Percentiles rank a stretch among this genome's conserved stretches.
These are phyloP conservation scores for Listronotus oregonensis DNA, from an alignment of 1,140 invertebrate genomes.

Conservation along the genomic window DNA sequence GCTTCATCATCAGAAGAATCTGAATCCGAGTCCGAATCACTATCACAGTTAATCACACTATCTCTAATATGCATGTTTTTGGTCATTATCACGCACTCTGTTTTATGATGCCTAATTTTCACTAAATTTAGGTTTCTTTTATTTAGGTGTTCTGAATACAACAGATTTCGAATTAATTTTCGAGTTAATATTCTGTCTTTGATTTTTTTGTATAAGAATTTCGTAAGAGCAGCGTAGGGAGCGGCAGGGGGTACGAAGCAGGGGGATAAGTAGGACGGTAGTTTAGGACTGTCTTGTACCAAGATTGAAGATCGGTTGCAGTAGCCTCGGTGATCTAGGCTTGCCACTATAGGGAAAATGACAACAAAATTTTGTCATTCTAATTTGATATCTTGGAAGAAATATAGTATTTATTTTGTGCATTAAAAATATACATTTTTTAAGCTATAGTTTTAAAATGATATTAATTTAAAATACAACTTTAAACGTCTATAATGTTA, in stretches of 20 bases:
- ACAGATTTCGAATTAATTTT: slow-evolving; percentile 72
- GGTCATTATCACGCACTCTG: slow-evolving; percentile 61
- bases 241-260: slow-evolving; percentile 67
- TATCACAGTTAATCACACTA: slow-evolving; percentile 60
- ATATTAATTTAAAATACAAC: no score
- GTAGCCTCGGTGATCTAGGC: slow-evolving; percentile 60
- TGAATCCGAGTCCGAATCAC: slow-evolving; percentile 49
- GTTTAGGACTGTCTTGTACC: slow-evolving; percentile 56
- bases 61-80: slow-evolving; percentile 59
- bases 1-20: slow-evolving; percentile 53
- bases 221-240: slow-evolving; percentile 73
- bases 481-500: no score
- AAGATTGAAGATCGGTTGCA: slow-evolving; percentile 59
- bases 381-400: no score
- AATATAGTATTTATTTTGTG: no score
- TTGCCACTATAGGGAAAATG: slow-evolving; percentile 23
- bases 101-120: slow-evolving; percentile 62
- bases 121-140: slow-evolving; percentile 60
- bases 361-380: slow-evolving; percentile 16
- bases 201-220: slow-evolving; percentile 74
- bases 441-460: no score
- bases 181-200: slow-evolving; percentile 71
- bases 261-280: slow-evolving; percentile 66
- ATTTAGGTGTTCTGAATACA: slow-evolving; percentile 67
- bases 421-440: no score